phyloP scores from a whole-genome alignment of 2,113 vertebrate genomes.

The Rhizomys pruinosus region DNA sequence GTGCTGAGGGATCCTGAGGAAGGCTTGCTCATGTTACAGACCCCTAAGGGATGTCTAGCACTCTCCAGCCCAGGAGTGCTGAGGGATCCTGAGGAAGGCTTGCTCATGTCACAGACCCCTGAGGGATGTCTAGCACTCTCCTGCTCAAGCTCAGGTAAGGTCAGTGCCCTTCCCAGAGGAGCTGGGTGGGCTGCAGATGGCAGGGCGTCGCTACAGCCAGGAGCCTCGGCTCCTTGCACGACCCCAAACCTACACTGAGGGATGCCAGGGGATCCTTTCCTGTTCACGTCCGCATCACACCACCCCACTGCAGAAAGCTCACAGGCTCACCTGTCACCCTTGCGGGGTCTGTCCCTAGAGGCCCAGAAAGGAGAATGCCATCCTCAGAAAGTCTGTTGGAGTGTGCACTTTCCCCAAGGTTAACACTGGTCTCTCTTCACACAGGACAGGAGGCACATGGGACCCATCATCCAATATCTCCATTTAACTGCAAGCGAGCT shows the following conservation, averaged over 20 bases:
- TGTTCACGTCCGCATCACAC: not conserved
- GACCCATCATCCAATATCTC: not conserved
- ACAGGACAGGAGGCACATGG: not conserved
- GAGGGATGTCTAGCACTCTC: not conserved
- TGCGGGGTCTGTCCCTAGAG: not conserved
- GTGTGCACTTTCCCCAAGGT: not conserved
- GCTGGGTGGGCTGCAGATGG: fast-evolving
- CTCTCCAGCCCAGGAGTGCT: too few species aligned
- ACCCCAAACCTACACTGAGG: not conserved
- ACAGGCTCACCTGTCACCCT: not conserved
- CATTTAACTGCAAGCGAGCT: not conserved
- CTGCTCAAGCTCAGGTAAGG: not conserved
- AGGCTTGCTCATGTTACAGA: too few species aligned
- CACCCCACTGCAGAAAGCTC: not conserved
- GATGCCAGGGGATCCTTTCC: not conserved
- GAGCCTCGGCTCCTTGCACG: not conserved
- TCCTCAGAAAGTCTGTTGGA: not conserved
- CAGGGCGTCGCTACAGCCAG: not conserved
- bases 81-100: too few species aligned
- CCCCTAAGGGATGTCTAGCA: too few species aligned
- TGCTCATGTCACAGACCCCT: too few species aligned
- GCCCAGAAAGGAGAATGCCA: not conserved
- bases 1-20: too few species aligned
- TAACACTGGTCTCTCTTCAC: not conserved
- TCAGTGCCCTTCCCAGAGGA: not conserved